Percentiles rank a stretch among this genome's conserved stretches.
phyloP scores from a whole-genome alignment of 2,888 invertebrate species.

The Bellardia pandia region DNA sequence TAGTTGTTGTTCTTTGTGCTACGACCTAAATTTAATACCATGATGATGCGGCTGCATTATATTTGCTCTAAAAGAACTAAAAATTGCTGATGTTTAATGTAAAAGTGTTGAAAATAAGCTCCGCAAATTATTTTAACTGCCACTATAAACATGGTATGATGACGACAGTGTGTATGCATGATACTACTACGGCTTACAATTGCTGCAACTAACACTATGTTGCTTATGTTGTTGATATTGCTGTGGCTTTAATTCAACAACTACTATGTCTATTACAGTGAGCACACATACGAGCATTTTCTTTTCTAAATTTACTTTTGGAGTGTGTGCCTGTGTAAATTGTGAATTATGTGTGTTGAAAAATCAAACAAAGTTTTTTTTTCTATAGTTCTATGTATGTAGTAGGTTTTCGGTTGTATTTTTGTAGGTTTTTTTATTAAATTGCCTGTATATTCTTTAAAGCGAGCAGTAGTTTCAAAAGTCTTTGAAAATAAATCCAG shows the following conservation, averaged over 20 bases:
- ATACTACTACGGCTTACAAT: background rate
- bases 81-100: slow-evolving; percentile 64
- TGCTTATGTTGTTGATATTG: slow-evolving; percentile 42
- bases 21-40: slow-evolving; percentile 66
- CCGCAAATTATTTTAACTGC: slow-evolving; percentile 50
- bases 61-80: slow-evolving; percentile 46
- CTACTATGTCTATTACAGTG: slow-evolving; percentile 2
- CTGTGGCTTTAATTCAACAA: slow-evolving; percentile 51
- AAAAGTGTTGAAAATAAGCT: slow-evolving; percentile 65
- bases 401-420: background rate
- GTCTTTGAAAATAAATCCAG: background rate
- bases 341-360: slow-evolving; percentile 61
- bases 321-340: slow-evolving; percentile 12
- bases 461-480: background rate
- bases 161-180: background rate
- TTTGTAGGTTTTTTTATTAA: background rate
- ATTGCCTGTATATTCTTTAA: slow-evolving; percentile 16
- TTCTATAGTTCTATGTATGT: background rate
- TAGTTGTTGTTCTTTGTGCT: background rate
- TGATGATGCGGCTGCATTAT: slow-evolving; percentile 66
- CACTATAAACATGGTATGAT: background rate
- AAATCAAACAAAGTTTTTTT: slow-evolving; percentile 49
- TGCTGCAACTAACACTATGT: background rate
- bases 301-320: slow-evolving; percentile 4
- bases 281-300: background rate